phyloP scores from a whole-genome alignment of 2,797 vertebrate species.

The Holocentrus rufus region DNA sequence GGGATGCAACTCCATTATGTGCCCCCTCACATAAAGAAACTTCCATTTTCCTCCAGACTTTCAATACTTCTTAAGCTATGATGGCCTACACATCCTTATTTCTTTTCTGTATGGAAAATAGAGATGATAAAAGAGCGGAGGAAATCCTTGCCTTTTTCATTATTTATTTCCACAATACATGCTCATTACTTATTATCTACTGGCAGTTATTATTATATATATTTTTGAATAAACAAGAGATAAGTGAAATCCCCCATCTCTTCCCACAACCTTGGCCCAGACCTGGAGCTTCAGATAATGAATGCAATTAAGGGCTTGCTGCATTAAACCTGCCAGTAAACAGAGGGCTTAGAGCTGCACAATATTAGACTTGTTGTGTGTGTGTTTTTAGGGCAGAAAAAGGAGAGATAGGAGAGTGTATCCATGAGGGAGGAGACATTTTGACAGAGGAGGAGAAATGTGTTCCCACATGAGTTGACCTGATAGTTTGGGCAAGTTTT shows the following conservation, averaged over 20 bases:
- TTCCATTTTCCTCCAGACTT: constrained; percentile 70
- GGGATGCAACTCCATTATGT: constrained; percentile 68
- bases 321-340: constrained; percentile 80
- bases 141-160: constrained; percentile 73
- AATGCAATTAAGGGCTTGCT: constrained; percentile 82
- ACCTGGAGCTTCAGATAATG: constrained; percentile 84
- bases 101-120: constrained; percentile 71
- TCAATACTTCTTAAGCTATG: constrained; percentile 70
- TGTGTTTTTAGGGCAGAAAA: constrained; percentile 65
- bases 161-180: constrained; percentile 78
- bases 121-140: constrained; percentile 75
- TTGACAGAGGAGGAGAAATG: constrained; percentile 45
- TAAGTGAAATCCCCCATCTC: constrained; percentile 82
- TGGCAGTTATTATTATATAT: constrained; percentile 80
- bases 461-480: constrained; percentile 21
- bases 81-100: constrained; percentile 70
- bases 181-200: constrained; percentile 82
- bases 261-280: constrained; percentile 75
- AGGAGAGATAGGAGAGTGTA: constrained; percentile 51
- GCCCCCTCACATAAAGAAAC: constrained; percentile 65
- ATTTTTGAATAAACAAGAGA: constrained; percentile 83
- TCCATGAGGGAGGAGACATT: constrained; percentile 49
- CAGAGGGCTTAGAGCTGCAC: constrained; percentile 73
- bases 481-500: constrained; percentile 31
- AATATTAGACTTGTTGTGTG: constrained; percentile 66